These are phyloP conservation scores for Numenius arquata DNA, from an alignment of 2,113 vertebrate species.

Conservation along the genomic window DNA sequence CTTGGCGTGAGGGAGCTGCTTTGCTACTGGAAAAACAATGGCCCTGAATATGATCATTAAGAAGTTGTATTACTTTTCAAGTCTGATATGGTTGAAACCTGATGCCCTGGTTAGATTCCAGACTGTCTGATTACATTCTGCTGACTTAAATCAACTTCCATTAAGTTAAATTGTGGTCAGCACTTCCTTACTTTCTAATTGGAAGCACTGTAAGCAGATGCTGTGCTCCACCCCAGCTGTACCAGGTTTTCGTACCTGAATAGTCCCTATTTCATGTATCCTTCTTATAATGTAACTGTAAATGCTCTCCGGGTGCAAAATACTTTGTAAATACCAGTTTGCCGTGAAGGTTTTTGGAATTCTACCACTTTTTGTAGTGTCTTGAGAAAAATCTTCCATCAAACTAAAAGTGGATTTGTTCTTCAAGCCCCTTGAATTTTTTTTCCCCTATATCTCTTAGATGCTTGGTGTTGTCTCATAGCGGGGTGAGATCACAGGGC, in stretches of 20 bases:
- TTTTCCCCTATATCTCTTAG: neutral
- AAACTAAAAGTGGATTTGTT: neutral
- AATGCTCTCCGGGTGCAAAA: neutral
- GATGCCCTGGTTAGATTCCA: conserved; percentile 17
- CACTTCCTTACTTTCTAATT: neutral
- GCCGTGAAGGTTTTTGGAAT: neutral
- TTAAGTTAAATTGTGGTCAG: neutral
- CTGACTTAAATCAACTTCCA: conserved; percentile 3
- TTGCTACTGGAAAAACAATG: neutral
- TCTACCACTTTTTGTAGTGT: neutral
- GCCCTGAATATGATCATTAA: neutral
- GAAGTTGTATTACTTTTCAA: neutral
- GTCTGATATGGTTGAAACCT: neutral
- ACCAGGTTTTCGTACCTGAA: neutral
- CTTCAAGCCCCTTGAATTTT: neutral
- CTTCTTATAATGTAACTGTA: neutral
- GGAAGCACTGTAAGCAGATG: neutral
- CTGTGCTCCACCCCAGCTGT: neutral
- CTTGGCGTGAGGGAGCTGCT: neutral
- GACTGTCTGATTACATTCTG: neutral
- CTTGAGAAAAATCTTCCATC: neutral
- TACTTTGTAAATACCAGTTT: neutral
- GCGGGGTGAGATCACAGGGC: neutral
- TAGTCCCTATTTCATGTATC: neutral
- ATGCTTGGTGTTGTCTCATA: neutral